A percentile compares a stretch with the other conserved stretches of the same genome.
These are phyloP conservation scores for Ctenopoma multispine DNA, from an alignment of 2,797 vertebrate species.

Conservation along the genomic window DNA sequence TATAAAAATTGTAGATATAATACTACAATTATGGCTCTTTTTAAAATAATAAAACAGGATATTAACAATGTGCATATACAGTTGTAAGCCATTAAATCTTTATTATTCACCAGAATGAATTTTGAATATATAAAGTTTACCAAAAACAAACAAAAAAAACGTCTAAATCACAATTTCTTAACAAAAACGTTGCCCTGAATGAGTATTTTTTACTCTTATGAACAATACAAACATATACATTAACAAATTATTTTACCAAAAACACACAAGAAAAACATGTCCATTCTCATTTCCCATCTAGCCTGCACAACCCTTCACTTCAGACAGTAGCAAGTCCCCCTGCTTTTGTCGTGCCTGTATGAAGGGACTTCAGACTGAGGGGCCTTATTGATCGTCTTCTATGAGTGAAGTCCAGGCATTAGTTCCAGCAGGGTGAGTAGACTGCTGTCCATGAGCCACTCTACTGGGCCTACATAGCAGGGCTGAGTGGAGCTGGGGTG, in stretches of 20 bases:
- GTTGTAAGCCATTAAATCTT: conserved; percentile 47
- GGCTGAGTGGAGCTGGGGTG: conserved; percentile 81
- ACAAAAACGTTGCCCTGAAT: conserved; percentile 60
- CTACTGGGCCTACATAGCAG: conserved; percentile 78
- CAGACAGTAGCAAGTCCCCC: conserved; percentile 71
- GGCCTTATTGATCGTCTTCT: conserved; percentile 82
- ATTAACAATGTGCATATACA: conserved; percentile 9
- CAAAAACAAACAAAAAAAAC: too few relatives aligned
- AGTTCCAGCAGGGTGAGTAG: conserved; percentile 84
- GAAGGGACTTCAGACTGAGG: conserved; percentile 77
- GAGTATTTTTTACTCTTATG: conserved; percentile 21
- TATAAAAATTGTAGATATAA: background rate
- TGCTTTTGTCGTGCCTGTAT: conserved; percentile 79
- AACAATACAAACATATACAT: conserved; percentile 50
- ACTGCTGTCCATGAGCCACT: conserved; percentile 79
- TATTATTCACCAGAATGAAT: conserved; percentile 73
- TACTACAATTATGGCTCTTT: background rate
- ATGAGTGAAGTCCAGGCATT: conserved; percentile 84
- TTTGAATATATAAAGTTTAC: conserved; percentile 65
- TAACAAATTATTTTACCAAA: conserved; percentile 47
- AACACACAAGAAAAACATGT: conserved; percentile 54
- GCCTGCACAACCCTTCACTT: conserved; percentile 54
- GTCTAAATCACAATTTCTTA: conserved; percentile 56
- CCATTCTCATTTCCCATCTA: conserved; percentile 36
- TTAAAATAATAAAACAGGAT: background rate